A percentile compares a stretch with the other conserved stretches of the same genome.
These are phyloP conservation scores for Pipa parva DNA, from an alignment of 2,113 vertebrate species.

Conservation along the genomic window DNA sequence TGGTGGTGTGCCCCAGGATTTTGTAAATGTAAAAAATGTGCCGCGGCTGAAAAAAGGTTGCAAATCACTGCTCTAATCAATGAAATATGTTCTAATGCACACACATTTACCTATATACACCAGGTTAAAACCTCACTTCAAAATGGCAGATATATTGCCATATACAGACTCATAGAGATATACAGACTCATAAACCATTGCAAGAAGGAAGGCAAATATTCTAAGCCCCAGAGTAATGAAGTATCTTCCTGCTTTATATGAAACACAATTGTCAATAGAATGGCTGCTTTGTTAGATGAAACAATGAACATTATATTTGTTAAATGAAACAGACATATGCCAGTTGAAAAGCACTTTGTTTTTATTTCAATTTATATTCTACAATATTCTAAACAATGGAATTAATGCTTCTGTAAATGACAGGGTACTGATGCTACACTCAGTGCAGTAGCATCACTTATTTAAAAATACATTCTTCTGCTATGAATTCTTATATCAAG, in stretches of 20 bases:
- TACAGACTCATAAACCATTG: neutral
- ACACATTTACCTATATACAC: no score
- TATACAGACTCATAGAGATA: no score
- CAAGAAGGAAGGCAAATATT: slow-evolving; percentile 8
- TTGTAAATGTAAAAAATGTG: no score
- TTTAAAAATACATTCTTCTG: slow-evolving; percentile 27
- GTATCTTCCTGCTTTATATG: neutral
- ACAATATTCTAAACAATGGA: neutral
- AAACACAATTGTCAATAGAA: slow-evolving; percentile 4
- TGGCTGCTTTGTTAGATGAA: slow-evolving; percentile 13
- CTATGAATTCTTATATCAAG: slow-evolving; percentile 18
- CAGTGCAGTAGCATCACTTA: slow-evolving; percentile 1
- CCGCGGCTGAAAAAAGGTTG: no score
- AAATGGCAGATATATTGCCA: no score
- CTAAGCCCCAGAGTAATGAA: neutral
- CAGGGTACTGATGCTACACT: neutral
- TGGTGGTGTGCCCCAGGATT: no score
- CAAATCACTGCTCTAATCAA: no score
- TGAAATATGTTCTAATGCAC: no score
- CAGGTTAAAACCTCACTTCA: no score
- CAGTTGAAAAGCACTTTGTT: neutral
- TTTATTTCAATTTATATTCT: neutral
- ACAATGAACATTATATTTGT: slow-evolving; percentile 17
- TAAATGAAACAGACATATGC: slow-evolving; percentile 5
- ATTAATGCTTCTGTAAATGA: neutral